Evolutionary conservation across 1,140 invertebrate species (phyloP).

Genomic region (Mesaphorura yosii): DNA sequence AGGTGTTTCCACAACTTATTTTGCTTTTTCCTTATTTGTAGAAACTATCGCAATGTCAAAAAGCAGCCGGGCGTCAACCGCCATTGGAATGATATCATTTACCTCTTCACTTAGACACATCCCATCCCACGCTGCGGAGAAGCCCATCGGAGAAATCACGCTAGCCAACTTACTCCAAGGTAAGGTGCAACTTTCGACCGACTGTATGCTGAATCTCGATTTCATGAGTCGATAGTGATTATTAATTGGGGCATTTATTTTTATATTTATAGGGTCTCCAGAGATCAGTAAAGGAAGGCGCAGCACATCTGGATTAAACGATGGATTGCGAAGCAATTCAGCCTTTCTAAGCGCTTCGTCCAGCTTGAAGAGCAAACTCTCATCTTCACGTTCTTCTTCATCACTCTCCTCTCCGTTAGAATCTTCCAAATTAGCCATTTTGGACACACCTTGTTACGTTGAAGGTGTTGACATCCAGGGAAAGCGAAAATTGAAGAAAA

Average conservation of each 20-base stretch:
- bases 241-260: neutral
- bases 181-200: neutral
- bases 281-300: neutral
- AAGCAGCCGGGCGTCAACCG: no score
- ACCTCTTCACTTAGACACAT: no score
- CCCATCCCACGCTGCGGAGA: no score
- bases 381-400: no score
- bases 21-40: no score
- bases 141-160: neutral
- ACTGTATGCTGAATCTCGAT: neutral
- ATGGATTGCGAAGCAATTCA: no score
- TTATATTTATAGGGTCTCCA: neutral
- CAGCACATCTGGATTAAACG: neutral
- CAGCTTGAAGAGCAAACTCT: no score
- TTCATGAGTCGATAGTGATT: neutral
- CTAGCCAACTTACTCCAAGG: neutral
- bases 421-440: neutral
- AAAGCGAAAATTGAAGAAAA: conserved; percentile 16
- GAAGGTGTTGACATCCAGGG: neutral
- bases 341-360: no score
- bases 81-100: no score
- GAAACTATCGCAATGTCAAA: no score
- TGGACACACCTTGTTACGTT: neutral
- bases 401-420: neutral
- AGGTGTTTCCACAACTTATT: no score